phyloP scores from a whole-genome alignment of 2,797 vertebrate species.

The Megalops cyprinoides region DNA sequence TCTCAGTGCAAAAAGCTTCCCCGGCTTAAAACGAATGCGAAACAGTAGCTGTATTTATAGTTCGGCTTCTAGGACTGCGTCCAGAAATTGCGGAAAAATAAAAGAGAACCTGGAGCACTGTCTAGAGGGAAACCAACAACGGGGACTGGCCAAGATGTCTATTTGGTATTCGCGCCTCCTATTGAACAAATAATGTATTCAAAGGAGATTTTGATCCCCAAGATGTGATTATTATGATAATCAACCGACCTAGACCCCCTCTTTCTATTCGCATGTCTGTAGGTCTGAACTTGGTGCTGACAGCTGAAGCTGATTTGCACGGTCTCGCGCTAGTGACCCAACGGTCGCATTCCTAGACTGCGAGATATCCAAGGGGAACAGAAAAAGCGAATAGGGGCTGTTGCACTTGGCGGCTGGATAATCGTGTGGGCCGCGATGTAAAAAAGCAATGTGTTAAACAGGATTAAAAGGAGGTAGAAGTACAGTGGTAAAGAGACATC shows the following conservation, averaged over 20 bases:
- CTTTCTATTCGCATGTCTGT: conserved; percentile 75
- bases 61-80: conserved; percentile 38
- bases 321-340: conserved; percentile 68
- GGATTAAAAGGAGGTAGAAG: not conserved
- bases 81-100: conserved; percentile 25
- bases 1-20: conserved; percentile 34
- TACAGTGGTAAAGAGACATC: not conserved
- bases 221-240: conserved; percentile 68
- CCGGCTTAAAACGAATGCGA: conserved; percentile 37
- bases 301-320: conserved; percentile 83
- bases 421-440: conserved; percentile 29
- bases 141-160: conserved; percentile 46
- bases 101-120: conserved; percentile 42
- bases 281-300: conserved; percentile 71
- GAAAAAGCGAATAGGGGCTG: conserved; percentile 67
- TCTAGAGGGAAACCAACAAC: conserved; percentile 61
- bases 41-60: conserved; percentile 43
- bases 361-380: conserved; percentile 64
- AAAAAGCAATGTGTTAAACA: not conserved
- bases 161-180: conserved; percentile 25
- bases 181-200: conserved; percentile 61
- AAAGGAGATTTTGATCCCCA: conserved; percentile 51
- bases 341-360: conserved; percentile 77
- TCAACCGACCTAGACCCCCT: conserved; percentile 54
- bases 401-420: conserved; percentile 64